phyloP scores from a whole-genome alignment of 2,113 vertebrate genomes.

The Apistogramma diplotaenia region DNA sequence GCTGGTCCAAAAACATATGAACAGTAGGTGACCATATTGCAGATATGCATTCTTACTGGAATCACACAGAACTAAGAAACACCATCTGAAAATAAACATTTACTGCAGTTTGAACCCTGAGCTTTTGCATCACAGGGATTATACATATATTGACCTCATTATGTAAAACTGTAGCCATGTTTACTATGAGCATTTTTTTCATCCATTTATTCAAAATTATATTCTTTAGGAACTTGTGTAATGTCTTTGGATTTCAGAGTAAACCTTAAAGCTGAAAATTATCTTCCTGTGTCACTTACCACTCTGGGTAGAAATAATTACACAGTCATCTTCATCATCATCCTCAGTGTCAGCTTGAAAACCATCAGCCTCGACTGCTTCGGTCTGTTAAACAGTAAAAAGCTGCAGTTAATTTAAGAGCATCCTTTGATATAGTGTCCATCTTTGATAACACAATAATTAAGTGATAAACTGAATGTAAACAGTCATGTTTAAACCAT shows the following conservation, averaged over 20 bases:
- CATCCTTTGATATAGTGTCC: not conserved
- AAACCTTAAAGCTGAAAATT: not conserved
- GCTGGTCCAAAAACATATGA: not conserved
- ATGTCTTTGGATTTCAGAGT: not conserved
- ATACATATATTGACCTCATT: not conserved
- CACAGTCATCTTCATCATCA: conserved; percentile 85
- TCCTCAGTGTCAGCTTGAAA: conserved; percentile 97
- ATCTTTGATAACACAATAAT: not conserved
- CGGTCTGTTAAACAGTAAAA: conserved; percentile 57
- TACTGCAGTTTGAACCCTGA: not conserved
- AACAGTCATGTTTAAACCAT: not conserved
- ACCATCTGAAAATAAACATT: not conserved
- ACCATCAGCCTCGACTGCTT: conserved; percentile 83
- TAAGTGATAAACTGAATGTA: not conserved
- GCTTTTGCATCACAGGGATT: not conserved
- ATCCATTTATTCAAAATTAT: not conserved
- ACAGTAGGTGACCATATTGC: not conserved
- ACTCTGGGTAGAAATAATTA: conserved; percentile 76
- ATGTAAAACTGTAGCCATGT: not conserved
- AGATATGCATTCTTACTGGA: not conserved
- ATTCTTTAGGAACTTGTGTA: not conserved
- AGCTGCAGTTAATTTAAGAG: not conserved
- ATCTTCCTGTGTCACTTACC: conserved; percentile 69
- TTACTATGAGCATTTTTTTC: not conserved
- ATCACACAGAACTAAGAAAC: not conserved